Evolutionary conservation across 1,140 invertebrate genomes (phyloP), one percentile per base, ranked within the genome.

Genomic region (Zophobas atratus): DNA sequence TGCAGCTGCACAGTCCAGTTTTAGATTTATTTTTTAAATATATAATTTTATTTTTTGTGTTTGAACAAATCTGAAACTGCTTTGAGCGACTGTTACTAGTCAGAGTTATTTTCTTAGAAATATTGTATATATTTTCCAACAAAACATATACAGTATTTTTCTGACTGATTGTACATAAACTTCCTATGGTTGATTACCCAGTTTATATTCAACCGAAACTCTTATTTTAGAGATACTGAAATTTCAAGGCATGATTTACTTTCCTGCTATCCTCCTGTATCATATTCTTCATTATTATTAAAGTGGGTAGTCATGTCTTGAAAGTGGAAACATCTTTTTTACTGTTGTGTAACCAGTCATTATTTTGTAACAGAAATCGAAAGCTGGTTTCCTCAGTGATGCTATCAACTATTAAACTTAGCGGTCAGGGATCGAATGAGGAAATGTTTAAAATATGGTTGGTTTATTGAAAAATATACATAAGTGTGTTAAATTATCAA

Each of bases 81-180:
- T 73, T 79, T 77, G 76, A 79, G 80, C 81, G 78, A 79, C 81
- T 83, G 80, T 83, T 75, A 76, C 81, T 82, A 82, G 79, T 83
- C 81, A 79, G 76, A 81, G 76, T 67, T 78, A 60, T 74, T 76
- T 78, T 79, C 70, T 80, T 76, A 56, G 73, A 78, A 83, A 83
- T 80, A 83, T 83, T 80, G 79, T 83, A 78, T 81, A 83, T 81
- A 82, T 82, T 80, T 81, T 82, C 81, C 71, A 48, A 39, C 60
- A 75, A 78, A 83, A 79, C 77, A 83, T 82, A 83, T 83, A 83
- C 82, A 83, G 76, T 83, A 83, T 83, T 83, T 83, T 83, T 83
- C 79, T 83, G 82, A 82, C 78, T 81, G 78, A 81, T 78, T 78
- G 76, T 81, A 81, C 60, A 81, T 76, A 78, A 57, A 67, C 60